Percentiles rank a stretch among this genome's conserved stretches.
phyloP scores from a whole-genome alignment of 1,140 invertebrate species.

The Scaptomyza montana region DNA sequence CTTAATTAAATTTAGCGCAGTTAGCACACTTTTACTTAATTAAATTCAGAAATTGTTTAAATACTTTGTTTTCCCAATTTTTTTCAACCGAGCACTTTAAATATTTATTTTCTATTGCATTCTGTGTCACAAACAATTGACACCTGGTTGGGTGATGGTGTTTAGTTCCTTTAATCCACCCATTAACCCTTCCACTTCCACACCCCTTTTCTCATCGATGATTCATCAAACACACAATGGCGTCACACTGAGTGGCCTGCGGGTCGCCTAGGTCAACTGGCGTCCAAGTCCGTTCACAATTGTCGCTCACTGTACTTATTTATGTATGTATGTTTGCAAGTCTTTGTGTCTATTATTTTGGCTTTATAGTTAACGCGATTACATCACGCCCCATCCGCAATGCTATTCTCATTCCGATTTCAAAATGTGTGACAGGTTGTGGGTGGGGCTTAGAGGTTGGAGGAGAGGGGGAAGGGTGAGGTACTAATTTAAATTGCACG shows the following conservation, averaged over 20 bases:
- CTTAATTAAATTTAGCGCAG: background rate
- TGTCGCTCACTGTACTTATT: conserved; percentile 46
- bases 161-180: too few species aligned
- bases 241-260: conserved; percentile 55
- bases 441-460: background rate
- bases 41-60: too few species aligned
- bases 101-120: background rate
- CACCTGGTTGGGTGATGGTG: conserved; percentile 1
- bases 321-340: background rate
- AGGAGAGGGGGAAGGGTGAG: background rate
- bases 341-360: conserved; percentile 37
- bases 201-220: conserved; percentile 4
- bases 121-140: background rate
- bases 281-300: conserved; percentile 59
- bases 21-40: background rate
- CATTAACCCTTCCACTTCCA: background rate
- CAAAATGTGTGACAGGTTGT: conserved; percentile 21
- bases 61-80: too few species aligned
- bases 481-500: conserved; percentile 49
- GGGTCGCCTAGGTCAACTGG: conserved; percentile 63
- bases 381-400: conserved; percentile 63
- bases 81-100: background rate
- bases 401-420: conserved; percentile 29
- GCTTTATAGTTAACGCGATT: conserved; percentile 65
- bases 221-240: conserved; percentile 52